Base-by-base conservation (phyloP, 2,888 invertebrate species). In the Xylota sylvarum region DNA sequence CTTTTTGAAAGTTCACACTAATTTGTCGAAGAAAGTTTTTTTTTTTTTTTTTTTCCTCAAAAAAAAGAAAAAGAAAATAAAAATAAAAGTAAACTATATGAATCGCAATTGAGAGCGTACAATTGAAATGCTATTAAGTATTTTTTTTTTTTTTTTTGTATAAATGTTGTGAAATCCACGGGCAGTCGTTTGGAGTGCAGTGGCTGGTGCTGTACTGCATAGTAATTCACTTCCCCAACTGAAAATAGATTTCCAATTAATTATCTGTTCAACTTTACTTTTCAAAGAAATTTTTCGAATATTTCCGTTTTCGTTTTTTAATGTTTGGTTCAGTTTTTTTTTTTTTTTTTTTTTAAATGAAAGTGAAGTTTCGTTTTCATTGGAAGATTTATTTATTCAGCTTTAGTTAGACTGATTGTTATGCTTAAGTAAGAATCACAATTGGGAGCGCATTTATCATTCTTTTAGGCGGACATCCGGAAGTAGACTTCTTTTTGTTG, bases 1-100 rank as follows among this genome's bases (percentile, higher is more conserved):
- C 55, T 43, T 84, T 84, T 84, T 84, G 84, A 84, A 84, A 84
- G 80, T 80, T 79, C 52, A 74, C 50, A 76, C 80, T 81, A 72
- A 73, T 81, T 74, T 72, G 67, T 74, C 52, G 67, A 76, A 80
- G 84, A 85, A 85, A 85, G 84, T 85, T 85, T 37, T 64, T 52
- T 65, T 79, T 79, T 58, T 23, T 52, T 17, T 14, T 27, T 37
- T 40, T 9, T 23, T 23, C 23, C 23, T 23, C 12, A 32, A 32
- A 32, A n/a, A 32, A 48, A 50, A 50, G 10, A 60, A 70, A 69
- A 67, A 56, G 46, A 67, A 74, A 80, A 73, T 43, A 50, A 76
- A 84, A 83, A 73, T 74, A 73, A 79, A 84, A 84, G 74, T 73
- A 62, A 78, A 78, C 67, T 62, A 23, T 32, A 64, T 74, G 78